phyloP scores from a whole-genome alignment of 2,113 vertebrate genomes.

The Glaucidium brasilianum region DNA sequence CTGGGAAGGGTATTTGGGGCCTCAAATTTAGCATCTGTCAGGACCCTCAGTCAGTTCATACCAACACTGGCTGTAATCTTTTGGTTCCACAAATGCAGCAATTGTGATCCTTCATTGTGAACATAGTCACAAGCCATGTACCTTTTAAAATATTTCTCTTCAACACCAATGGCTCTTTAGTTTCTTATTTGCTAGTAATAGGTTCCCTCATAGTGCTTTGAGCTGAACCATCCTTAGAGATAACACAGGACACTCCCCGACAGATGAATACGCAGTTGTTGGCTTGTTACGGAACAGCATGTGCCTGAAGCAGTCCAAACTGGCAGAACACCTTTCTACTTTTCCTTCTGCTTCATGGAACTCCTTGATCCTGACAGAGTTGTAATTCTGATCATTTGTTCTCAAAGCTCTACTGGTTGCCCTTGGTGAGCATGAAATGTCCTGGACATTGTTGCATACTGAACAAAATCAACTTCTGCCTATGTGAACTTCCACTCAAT shows the following conservation, averaged over 20 bases:
- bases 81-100: not conserved
- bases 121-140: not conserved
- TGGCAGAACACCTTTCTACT: not conserved
- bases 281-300: not conserved
- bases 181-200: not conserved
- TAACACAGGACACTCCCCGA: not conserved
- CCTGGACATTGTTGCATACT: not conserved
- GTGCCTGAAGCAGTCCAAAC: not conserved
- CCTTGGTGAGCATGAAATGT: not conserved
- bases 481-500: not conserved
- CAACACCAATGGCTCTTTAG: not conserved
- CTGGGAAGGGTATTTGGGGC: conserved; percentile 62
- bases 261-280: not conserved
- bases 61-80: not conserved
- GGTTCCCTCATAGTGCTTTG: not conserved
- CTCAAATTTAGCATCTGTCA: conserved; percentile 45
- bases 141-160: not conserved
- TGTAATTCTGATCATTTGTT: not conserved
- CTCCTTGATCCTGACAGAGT: not conserved
- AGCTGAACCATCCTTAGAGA: not conserved
- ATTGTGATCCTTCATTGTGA: not conserved
- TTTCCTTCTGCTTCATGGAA: not conserved
- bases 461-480: not conserved
- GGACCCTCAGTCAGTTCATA: conserved; percentile 68
- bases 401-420: not conserved